Evolutionary conservation across 2,888 invertebrate species (phyloP), one percentile per base, ranked within the genome.

Genomic region (Cancer borealis): DNA sequence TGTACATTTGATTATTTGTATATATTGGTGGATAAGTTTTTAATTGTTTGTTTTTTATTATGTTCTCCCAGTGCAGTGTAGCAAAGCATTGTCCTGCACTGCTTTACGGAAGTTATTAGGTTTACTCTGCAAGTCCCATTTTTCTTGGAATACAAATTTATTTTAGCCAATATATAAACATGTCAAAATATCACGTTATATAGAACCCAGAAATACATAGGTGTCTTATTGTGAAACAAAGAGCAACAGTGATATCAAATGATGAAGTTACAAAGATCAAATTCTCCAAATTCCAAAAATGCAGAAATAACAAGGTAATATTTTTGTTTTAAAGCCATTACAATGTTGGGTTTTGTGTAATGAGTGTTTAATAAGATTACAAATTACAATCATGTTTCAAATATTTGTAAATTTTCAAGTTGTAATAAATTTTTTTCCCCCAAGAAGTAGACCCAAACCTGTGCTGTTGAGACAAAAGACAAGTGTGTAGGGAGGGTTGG

Each of bases 1-100:
- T 93, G 89, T 88, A 93, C 73, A 91, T 93, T 93, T 93, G 49
- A 91, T 87, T 91, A 91, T 93, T 93, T 93, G 91, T 93, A 93
- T 84, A 93, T 93, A 93, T 91, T 91, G 91, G 84, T 93, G 54
- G 30, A 79, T 93, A 54, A 88, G 49, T 39, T 49, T 54, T 93
- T 14, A 54, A 26, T n/a, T 92, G 26, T 92, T 21, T 92, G 47
- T 87, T 49, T 84, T 30, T n/a, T 54, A 92, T 54, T 46, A 45
- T 73, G 47, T 88, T 84, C 26, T 66, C 30, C 17, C 45, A 39
- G 39, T 21, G n/a, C 73, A 91, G 79, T 79, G 79, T 79, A 79
- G 30, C 6, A 26, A 30, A 79, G 26, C 26, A 12, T 79, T 30
- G 30, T 12, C 79, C 79, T 79, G 79, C 79, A 79, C 79, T 79